Evolutionary conservation across 53 echinoderm and acorn worm genomes (phyloP).

Genomic region (Paracentrotus lividus): DNA sequence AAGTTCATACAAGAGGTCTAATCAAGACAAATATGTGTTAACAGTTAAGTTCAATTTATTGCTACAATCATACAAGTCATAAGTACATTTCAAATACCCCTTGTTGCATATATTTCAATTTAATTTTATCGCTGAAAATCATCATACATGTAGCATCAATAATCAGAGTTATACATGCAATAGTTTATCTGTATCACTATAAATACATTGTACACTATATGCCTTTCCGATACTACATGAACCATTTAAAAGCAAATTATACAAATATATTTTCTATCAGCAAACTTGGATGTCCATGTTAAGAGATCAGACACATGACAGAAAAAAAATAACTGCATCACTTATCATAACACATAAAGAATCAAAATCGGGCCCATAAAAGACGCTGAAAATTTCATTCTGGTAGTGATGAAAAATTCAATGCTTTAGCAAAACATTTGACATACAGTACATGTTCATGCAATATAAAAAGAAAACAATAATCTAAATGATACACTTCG

Average conservation of each 20-base stretch:
- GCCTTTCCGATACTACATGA: background rate
- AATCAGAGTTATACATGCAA: background rate
- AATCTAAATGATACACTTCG: too few relatives aligned
- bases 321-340: too few relatives aligned
- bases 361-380: too few relatives aligned
- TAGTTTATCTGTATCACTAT: background rate
- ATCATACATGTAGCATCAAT: background rate
- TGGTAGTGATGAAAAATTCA: too few relatives aligned
- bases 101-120: too few relatives aligned
- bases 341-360: too few relatives aligned
- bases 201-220: background rate
- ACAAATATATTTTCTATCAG: background rate
- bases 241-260: slow-evolving; percentile 14
- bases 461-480: too few relatives aligned
- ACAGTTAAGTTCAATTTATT: background rate
- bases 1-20: too few relatives aligned
- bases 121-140: background rate
- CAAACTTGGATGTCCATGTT: background rate
- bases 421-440: too few relatives aligned
- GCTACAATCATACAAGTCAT: background rate
- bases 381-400: too few relatives aligned
- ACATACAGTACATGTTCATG: too few relatives aligned
- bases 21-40: background rate
- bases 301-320: too few relatives aligned
- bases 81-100: background rate